Percentiles rank a stretch among this genome's conserved stretches.
phyloP scores from a whole-genome alignment of 2,113 vertebrate genomes.

The Ceyx cyanopectus region DNA sequence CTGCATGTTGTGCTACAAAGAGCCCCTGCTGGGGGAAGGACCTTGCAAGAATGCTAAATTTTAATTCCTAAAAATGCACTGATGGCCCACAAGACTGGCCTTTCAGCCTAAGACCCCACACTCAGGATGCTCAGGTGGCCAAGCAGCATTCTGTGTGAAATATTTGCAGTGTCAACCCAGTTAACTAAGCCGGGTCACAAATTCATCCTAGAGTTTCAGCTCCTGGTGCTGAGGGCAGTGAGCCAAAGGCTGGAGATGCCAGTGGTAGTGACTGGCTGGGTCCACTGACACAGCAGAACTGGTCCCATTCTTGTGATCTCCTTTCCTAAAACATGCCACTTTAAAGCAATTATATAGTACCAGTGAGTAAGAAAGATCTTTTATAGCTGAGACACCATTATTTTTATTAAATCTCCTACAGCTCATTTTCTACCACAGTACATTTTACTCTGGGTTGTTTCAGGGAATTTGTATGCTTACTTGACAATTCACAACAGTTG shows the following conservation, averaged over 20 bases:
- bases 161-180: rapidly evolving
- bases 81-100: rapidly evolving
- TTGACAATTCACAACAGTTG: not conserved
- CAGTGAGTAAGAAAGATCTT: not conserved
- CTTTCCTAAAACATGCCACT: not conserved
- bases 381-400: not conserved
- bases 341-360: not conserved
- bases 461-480: not conserved
- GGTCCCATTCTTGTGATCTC: not conserved
- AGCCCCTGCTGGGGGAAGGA: not conserved
- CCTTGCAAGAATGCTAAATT: not conserved
- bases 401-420: not conserved
- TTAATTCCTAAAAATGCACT: not conserved
- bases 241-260: not conserved
- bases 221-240: not conserved
- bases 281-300: not conserved
- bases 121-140: rapidly evolving
- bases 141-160: not conserved
- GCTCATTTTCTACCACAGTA: not conserved
- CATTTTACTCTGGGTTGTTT: not conserved
- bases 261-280: not conserved
- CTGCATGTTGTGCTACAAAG: not conserved
- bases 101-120: rapidly evolving
- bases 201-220: not conserved
- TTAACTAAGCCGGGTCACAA: not conserved